These are phyloP conservation scores for Alouatta palliata DNA, from an alignment of 2,113 vertebrate species.

Conservation along the genomic window DNA sequence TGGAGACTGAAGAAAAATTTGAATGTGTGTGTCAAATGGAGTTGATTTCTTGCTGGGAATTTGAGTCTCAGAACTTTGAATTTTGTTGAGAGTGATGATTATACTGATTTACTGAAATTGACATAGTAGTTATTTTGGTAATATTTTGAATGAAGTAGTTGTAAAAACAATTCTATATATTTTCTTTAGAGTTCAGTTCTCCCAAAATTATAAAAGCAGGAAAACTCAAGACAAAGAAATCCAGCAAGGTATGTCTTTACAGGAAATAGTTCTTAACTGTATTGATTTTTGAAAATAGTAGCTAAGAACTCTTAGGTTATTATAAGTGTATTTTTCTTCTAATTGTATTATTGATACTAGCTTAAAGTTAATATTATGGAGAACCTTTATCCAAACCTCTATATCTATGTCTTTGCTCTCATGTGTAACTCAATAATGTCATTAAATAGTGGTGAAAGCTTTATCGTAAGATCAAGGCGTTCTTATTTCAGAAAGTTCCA, in stretches of 20 bases:
- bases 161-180: constrained; percentile 42
- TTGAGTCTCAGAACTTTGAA: constrained; percentile 6
- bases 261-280: constrained; percentile 27
- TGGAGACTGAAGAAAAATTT: constrained; percentile 2
- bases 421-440: neutral
- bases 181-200: constrained; percentile 87
- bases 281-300: neutral
- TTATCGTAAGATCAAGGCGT: neutral
- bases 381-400: neutral
- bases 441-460: neutral
- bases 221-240: constrained; percentile 90
- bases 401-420: neutral
- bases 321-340: constrained; percentile 9
- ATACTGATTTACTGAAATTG: constrained; percentile 22
- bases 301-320: neutral
- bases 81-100: neutral
- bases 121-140: neutral
- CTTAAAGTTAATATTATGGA: constrained; percentile 26
- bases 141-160: constrained; percentile 34
- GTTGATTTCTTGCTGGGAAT: constrained; percentile 51
- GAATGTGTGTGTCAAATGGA: neutral
- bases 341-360: neutral
- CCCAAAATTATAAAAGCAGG: constrained; percentile 89
- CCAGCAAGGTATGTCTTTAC: constrained; percentile 89
- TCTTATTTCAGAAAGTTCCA: neutral